Base-by-base conservation (phyloP, 2,888 invertebrate species). In the Dysmachus trigonus region DNA sequence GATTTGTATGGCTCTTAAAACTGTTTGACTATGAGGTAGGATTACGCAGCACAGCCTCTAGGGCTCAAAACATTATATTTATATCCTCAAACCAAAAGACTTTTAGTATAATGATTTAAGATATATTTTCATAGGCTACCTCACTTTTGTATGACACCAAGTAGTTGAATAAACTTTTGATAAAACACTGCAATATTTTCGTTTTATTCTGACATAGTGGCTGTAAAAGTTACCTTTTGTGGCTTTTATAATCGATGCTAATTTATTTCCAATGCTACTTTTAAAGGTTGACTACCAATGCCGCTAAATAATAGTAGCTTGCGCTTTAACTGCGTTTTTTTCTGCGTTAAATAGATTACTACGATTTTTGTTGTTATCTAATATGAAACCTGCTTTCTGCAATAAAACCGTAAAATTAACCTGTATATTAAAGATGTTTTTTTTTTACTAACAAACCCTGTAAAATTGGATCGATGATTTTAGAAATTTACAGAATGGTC, bases 101-200 rank as follows among this genome's bases (percentile, higher is more conserved):
- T 79, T 79, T 18, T 79, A 79, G 51, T 30, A 30, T 79, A 51
- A 15, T 5, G 15, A 30, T 41, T 47, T 79, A 79, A 27, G 51
- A 51, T 79, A 31, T 31, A 13, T 79, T 51, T 47, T 30, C 51
- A 51, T 38, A 79, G 31, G 35, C 47, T 30, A 51, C 51, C 5
- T 76, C 76, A 76, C 38, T 76, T 79, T 79, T 79, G 51, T 79
- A 79, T 30, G 30, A 79, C 41, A 51, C 27, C 22, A 62, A 51
- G 13, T 41, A 79, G 27, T 47, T 51, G 41, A 79, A 79, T 51
- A 35, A 35, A 76, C 7, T 38, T 76, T 76, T 76, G 7, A 35
- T 35, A 35, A 76, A 76, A 76, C 62, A 62, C 27, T 53, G n/a
- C 18, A 41, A 41, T 41, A 53, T n/a, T 5, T 62, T 71, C 10